phyloP scores from a whole-genome alignment of 2,797 vertebrate species.

The Dermochelys coriacea region DNA sequence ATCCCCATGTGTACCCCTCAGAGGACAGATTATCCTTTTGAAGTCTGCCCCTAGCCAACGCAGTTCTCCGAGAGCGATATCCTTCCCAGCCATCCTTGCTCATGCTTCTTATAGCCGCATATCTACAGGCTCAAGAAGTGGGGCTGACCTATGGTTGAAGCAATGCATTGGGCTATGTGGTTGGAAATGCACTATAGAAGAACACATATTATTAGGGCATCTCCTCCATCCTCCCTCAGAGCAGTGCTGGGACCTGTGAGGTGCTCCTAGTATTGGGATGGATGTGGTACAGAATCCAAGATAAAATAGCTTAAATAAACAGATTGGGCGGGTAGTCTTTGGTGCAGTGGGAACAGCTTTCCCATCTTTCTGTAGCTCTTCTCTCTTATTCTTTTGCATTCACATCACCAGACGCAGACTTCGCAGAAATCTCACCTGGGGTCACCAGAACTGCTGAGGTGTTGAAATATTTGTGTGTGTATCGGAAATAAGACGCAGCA shows the following conservation, averaged over 20 bases:
- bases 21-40: neutral
- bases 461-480: neutral
- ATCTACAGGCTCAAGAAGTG: neutral
- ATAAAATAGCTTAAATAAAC: neutral
- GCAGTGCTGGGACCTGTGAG: neutral
- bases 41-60: neutral
- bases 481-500: neutral
- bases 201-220: neutral
- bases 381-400: neutral
- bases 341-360: neutral
- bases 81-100: neutral
- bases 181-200: neutral
- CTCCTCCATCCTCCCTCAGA: too few species aligned
- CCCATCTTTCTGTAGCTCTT: neutral
- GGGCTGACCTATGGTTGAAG: neutral
- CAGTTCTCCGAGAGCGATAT: neutral
- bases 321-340: neutral
- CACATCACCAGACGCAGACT: rapidly evolving
- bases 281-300: neutral
- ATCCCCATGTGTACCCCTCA: rapidly evolving
- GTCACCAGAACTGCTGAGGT: neutral
- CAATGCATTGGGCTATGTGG: rapidly evolving
- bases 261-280: neutral
- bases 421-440: neutral
- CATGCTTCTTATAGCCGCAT: neutral